Conservation (phyloP, 2,888 invertebrate species). For the Melieria crassipennis region DNA sequence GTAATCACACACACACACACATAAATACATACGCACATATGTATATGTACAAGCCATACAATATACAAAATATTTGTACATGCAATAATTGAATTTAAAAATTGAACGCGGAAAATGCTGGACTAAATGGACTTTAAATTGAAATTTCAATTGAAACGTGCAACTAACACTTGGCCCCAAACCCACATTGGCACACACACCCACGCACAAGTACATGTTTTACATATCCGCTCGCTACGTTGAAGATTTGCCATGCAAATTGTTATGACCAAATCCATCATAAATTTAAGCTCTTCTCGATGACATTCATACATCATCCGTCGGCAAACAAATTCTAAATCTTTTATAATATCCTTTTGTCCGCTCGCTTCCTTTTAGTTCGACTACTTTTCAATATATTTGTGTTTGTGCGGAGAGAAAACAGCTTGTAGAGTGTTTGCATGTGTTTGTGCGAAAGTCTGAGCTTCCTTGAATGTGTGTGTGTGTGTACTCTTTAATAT, state of each 20-base stretch:
- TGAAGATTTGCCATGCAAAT: conserved; percentile 22
- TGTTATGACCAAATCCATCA: conserved; percentile 33
- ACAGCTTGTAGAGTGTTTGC: not conserved
- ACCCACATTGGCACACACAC: not conserved
- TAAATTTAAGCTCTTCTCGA: conserved; percentile 62
- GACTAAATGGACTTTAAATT: no score
- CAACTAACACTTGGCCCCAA: no score
- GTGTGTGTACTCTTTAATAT: no score
- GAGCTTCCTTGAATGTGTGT: no score
- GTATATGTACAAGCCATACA: conserved; percentile 15
- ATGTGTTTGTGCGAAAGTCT: not conserved
- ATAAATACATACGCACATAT: conserved; percentile 30
- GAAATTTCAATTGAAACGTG: no score
- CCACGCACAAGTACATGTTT: conserved; percentile 24
- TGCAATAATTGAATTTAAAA: no score
- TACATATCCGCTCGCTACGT: conserved; percentile 18
- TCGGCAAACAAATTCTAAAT: conserved; percentile 61
- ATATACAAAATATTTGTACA: no score
- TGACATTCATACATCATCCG: conserved; percentile 63
- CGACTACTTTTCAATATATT: conserved; percentile 5
- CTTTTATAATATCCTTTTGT: conserved; percentile 61
- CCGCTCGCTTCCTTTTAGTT: conserved; percentile 37
- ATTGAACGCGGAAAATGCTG: no score
- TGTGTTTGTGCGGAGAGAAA: conserved; percentile 8
- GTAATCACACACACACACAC: conserved; percentile 4